These are phyloP conservation scores for Itoplectis maculator DNA, from an alignment of 2,888 invertebrate genomes.

Conservation along the genomic window DNA sequence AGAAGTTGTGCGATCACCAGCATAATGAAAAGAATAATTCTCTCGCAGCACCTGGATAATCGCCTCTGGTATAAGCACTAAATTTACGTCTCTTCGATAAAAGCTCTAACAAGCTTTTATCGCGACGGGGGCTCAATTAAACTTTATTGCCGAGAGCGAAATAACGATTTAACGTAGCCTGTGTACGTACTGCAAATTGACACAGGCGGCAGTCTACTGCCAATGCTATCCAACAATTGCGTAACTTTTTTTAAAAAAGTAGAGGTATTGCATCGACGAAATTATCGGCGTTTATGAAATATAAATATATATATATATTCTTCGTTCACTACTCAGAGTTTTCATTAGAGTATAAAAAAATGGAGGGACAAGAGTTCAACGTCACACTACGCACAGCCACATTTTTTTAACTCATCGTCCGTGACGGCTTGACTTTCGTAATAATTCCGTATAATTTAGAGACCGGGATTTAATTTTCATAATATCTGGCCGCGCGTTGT, in stretches of 20 bases:
- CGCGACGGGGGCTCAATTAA: slow-evolving; percentile 44
- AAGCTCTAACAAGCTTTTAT: slow-evolving; percentile 54
- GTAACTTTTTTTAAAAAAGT: slow-evolving; percentile 13
- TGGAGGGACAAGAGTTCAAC: slow-evolving; percentile 9
- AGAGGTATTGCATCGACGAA: neutral
- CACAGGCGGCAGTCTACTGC: slow-evolving; percentile 12
- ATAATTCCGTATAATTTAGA: slow-evolving; percentile 54
- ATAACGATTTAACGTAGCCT: slow-evolving; percentile 29
- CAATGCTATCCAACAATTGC: slow-evolving; percentile 14
- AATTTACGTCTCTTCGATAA: slow-evolving; percentile 52
- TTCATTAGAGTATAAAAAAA: neutral
- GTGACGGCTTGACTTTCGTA: slow-evolving; percentile 34
- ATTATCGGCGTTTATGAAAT: slow-evolving; percentile 13
- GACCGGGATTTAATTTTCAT: slow-evolving; percentile 53
- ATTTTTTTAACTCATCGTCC: slow-evolving; percentile 17
- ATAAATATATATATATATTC: neutral
- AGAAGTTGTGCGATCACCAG: slow-evolving; percentile 8
- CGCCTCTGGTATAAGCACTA: slow-evolving; percentile 38
- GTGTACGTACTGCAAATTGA: slow-evolving; percentile 6
- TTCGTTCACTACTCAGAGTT: neutral
- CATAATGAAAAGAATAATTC: slow-evolving; percentile 19
- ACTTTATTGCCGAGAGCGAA: slow-evolving; percentile 35
- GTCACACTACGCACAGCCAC: slow-evolving; percentile 6
- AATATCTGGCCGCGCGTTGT: slow-evolving; percentile 44
- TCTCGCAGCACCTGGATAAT: slow-evolving; percentile 25